These are phyloP conservation scores for Lasioglossum baleicum DNA, from an alignment of 1,140 invertebrate genomes.

Conservation along the genomic window DNA sequence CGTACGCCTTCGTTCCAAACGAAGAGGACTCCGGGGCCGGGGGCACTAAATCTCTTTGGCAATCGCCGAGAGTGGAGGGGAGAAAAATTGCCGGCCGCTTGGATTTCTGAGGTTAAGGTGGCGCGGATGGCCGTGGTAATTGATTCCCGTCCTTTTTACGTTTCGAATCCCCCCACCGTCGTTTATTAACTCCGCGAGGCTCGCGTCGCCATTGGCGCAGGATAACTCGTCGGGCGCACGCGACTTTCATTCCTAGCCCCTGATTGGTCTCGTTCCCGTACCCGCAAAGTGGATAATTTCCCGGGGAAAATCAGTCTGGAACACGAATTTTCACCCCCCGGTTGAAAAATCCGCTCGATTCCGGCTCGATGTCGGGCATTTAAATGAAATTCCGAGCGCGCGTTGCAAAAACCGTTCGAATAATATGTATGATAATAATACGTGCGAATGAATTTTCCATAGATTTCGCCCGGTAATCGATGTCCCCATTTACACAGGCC, in stretches of 20 bases:
- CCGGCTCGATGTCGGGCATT: background rate
- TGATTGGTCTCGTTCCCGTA: background rate
- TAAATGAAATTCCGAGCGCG: background rate
- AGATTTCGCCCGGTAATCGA: background rate
- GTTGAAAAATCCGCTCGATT: too few relatives aligned
- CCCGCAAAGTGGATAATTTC: background rate
- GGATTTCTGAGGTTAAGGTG: constrained; percentile 58
- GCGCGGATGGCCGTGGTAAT: constrained; percentile 45
- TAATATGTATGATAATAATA: background rate
- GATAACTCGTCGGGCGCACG: background rate
- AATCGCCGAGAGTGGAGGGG: constrained; percentile 70
- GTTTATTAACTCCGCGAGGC: constrained; percentile 41
- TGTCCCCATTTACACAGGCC: background rate
- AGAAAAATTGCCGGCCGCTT: constrained; percentile 56
- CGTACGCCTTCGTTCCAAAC: constrained; percentile 43
- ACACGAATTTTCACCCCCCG: too few relatives aligned
- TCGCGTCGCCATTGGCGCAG: too few relatives aligned
- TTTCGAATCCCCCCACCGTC: background rate
- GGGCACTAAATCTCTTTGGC: constrained; percentile 70
- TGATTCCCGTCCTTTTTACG: constrained; percentile 53
- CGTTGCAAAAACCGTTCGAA: background rate
- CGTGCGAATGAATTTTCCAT: background rate
- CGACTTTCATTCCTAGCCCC: background rate
- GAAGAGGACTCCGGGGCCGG: constrained; percentile 42
- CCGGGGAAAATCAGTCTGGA: background rate